Evolutionary conservation across 2,113 vertebrate genomes (phyloP).

Genomic region (Rhynchomys soricoides): DNA sequence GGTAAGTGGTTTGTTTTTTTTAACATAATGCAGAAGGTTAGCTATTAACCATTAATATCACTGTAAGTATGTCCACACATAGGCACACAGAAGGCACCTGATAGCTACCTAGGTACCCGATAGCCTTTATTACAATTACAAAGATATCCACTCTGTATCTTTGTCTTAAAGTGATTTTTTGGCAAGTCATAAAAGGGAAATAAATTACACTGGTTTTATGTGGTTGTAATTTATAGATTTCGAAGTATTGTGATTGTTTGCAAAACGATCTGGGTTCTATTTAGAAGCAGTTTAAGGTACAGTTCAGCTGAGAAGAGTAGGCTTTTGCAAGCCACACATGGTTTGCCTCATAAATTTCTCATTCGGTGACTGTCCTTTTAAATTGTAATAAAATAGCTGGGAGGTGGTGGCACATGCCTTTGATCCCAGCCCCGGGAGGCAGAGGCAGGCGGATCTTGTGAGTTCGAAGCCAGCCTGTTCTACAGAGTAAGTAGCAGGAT

Average conservation of each 20-base stretch:
- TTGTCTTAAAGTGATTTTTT: slow-evolving; percentile 49
- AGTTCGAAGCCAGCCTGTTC: not conserved
- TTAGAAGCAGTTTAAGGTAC: slow-evolving; percentile 11
- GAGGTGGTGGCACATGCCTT: not conserved
- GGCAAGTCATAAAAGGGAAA: slow-evolving; percentile 27
- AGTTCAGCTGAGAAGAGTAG: slow-evolving; percentile 40
- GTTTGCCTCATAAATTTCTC: slow-evolving; percentile 4
- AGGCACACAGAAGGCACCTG: not conserved
- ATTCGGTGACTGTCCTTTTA: not conserved
- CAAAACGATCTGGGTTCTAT: not conserved
- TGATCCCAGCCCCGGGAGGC: not conserved
- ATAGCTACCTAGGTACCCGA: not conserved
- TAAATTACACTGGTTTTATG: not conserved
- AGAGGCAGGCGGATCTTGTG: not conserved
- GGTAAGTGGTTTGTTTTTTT: not conserved
- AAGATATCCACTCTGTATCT: not conserved
- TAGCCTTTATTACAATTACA: not conserved
- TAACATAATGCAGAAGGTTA: not conserved
- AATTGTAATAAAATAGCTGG: not conserved
- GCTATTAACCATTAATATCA: slow-evolving; percentile 32
- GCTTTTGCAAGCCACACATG: not conserved
- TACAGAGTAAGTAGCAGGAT: not conserved
- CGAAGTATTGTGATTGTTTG: not conserved
- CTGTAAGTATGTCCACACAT: not conserved
- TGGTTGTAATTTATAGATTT: not conserved